phyloP scores from a whole-genome alignment of 2,888 invertebrate genomes.

The Drosophila longiperda region DNA sequence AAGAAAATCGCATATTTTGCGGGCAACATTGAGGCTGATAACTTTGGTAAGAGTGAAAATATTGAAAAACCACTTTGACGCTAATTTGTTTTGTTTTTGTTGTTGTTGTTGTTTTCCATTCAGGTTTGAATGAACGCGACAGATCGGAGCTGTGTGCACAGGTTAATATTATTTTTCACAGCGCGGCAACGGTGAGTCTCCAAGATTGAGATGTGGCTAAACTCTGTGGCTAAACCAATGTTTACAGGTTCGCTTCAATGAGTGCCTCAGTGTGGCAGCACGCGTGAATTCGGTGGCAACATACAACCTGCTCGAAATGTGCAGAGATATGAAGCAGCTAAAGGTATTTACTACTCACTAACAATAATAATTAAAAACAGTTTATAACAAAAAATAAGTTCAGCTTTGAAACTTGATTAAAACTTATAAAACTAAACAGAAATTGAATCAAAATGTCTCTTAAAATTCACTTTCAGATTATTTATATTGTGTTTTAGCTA shows the following conservation, averaged over 20 bases:
- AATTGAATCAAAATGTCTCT: neutral
- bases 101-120: constrained; percentile 13
- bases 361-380: neutral
- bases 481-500: neutral
- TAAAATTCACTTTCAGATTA: neutral
- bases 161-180: constrained; percentile 95
- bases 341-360: constrained; percentile 85
- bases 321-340: constrained; percentile 91
- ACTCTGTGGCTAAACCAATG: neutral
- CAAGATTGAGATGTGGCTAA: neutral
- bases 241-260: constrained; percentile 91
- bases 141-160: constrained; percentile 87
- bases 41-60: constrained; percentile 73
- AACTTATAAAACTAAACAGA: too few relatives aligned
- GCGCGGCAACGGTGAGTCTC: constrained; percentile 92
- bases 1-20: constrained; percentile 89
- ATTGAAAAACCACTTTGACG: constrained; percentile 13
- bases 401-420: neutral
- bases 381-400: neutral
- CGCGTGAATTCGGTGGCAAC: constrained; percentile 96
- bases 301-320: constrained; percentile 92
- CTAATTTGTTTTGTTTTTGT: neutral
- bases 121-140: constrained; percentile 88
- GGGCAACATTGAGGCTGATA: constrained; percentile 89
- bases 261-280: constrained; percentile 94